Evolutionary conservation across 2,888 invertebrate genomes (phyloP), one percentile per base, ranked within the genome.

Genomic region (Acrobeloides nanus): DNA sequence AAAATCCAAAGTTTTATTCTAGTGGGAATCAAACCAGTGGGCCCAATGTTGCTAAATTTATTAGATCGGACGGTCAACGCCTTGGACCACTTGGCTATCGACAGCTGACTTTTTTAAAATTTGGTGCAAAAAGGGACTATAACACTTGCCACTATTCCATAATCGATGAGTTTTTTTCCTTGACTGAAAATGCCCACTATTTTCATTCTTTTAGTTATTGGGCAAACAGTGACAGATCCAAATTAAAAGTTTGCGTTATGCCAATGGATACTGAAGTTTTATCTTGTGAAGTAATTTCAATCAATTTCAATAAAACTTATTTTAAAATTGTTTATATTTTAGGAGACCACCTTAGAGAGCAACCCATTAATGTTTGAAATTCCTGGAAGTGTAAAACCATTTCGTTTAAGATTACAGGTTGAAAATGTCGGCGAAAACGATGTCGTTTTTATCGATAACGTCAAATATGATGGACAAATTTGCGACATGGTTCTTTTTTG

Each of bases 191-290:
- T n/a, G n/a, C n/a, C n/a, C n/a, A n/a, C n/a, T n/a, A n/a, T n/a
- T n/a, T n/a, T n/a, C n/a, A n/a, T n/a, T n/a, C n/a, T 57, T 62
- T 47, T 51, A 66, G 66, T 40, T 64, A 62, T 46, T 68, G 68
- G 68, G 55, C 59, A 0, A 68, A 61, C 39, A 55, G 56, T 29
- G 60, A 56, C 7, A 53, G 46, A n/a, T 59, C 65, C 6, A 41
- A 51, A 4, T 42, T 68, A 18, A 51, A 58, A 26, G 54, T 55
- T 12, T 67, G 67, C 25, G 46, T 64, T 10, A 44, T 55, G 1
- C 34, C 55, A 23, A 27, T 44, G 2, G 33, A 38, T 8, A 27
- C 34, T 8, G 21, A 15, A 3, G 31, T 44, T 17, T 50, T 59
- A 27, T 47, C 48, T 18, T 64, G 64, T 38, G 52, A 59, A 49